Conservation (phyloP, 2,888 invertebrate species). For the Orthosia gothica region DNA sequence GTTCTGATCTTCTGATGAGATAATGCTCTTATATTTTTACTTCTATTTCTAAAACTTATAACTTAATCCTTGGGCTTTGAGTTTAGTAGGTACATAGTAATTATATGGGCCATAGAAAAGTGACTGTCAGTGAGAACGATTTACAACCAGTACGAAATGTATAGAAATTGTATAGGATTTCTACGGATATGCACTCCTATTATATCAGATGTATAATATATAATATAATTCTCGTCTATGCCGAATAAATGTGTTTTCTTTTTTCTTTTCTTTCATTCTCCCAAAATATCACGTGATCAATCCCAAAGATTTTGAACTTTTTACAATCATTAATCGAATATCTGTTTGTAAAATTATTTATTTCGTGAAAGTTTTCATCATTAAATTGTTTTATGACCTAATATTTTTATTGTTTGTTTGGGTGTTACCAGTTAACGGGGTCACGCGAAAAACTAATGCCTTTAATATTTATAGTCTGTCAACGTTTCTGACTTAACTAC, state of each 20-base stretch:
- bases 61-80: no score
- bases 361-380: not conserved
- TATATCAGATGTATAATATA: no score
- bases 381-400: constrained; percentile 9
- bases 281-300: no score
- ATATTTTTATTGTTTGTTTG: constrained; percentile 47
- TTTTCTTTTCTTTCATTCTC: no score
- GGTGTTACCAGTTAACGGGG: constrained; percentile 41
- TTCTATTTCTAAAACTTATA: no score
- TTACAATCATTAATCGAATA: not conserved
- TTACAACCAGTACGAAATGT: no score
- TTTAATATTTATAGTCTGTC: constrained; percentile 59
- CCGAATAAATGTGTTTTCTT: no score
- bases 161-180: no score
- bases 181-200: no score
- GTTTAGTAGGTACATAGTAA: no score
- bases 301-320: not conserved
- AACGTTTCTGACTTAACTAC: constrained; percentile 50
- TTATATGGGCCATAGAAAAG: not conserved
- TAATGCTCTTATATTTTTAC: not conserved
- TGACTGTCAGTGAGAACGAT: not conserved
- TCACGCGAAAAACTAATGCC: constrained; percentile 56
- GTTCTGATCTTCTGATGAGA: not conserved
- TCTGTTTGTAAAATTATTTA: not conserved
- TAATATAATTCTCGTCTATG: no score